Percentiles rank a stretch among this genome's conserved stretches.
Conservation (phyloP, 37 sponge, comb jelly and placozoan genomes). For the Amphimedon queenslandica region DNA sequence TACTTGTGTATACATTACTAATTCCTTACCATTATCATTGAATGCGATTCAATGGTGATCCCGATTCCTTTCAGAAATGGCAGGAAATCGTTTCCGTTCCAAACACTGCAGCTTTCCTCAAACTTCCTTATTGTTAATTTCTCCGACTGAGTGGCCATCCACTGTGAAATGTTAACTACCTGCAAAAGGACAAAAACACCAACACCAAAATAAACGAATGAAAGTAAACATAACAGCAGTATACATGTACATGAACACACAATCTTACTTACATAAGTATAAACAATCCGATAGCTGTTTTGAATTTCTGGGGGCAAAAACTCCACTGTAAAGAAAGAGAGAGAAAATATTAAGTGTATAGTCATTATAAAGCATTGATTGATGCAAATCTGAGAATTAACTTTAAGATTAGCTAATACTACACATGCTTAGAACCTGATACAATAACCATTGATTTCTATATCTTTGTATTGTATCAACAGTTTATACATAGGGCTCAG, state of each 20-base stretch:
- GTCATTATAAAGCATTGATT: too few relatives aligned
- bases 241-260: too few relatives aligned
- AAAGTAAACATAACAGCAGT: too few relatives aligned
- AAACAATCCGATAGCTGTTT: too few relatives aligned
- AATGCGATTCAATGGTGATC: conserved; percentile 19
- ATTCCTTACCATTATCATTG: conserved; percentile 26
- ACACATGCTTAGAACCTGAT: too few relatives aligned
- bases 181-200: neutral
- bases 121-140: conserved; percentile 37
- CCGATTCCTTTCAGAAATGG: conserved; percentile 35
- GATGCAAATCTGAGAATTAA: neutral
- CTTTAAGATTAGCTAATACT: too few relatives aligned
- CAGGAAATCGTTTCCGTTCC: conserved; percentile 64
- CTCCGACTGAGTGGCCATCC: conserved; percentile 26
- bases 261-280: too few relatives aligned
- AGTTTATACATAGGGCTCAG: neutral
- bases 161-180: conserved; percentile 11
- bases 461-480: neutral
- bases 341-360: too few relatives aligned
- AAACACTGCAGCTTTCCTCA: conserved; percentile 56
- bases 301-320: too few relatives aligned
- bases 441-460: too few relatives aligned
- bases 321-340: too few relatives aligned
- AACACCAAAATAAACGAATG: neutral
- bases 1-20: too few relatives aligned